Conservation (phyloP, 2,888 invertebrate species). For the Cephus runcator region DNA sequence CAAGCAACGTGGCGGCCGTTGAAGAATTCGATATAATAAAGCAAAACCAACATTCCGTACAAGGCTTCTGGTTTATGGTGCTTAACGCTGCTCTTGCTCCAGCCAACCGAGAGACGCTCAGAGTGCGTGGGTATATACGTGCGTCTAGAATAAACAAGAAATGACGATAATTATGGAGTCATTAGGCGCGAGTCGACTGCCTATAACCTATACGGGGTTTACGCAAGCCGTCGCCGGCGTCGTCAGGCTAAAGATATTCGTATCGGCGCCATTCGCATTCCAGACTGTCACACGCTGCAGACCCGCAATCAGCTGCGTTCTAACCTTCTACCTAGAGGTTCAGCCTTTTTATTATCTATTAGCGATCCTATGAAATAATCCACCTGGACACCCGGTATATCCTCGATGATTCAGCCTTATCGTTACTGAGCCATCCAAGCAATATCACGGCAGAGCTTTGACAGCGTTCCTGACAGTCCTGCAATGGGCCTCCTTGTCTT, state of each 20-base stretch:
- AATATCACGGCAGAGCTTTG: neutral
- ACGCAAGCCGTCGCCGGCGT: neutral
- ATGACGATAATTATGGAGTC: slow-evolving; percentile 32
- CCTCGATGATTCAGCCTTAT: neutral
- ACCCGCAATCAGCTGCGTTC: neutral
- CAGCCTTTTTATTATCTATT: neutral
- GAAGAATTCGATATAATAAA: neutral
- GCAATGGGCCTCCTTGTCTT: neutral
- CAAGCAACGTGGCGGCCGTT: neutral
- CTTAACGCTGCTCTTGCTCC: neutral
- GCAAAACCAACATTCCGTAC: neutral
- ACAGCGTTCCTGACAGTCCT: neutral
- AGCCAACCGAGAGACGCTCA: neutral
- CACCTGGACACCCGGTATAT: neutral
- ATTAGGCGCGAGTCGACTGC: slow-evolving; percentile 22
- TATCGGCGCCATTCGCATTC: neutral
- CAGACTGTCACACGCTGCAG: neutral
- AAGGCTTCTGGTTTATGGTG: neutral
- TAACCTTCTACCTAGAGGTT: neutral
- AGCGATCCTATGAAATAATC: neutral
- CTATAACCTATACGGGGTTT: neutral
- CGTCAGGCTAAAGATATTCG: neutral
- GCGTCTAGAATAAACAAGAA: slow-evolving; percentile 24
- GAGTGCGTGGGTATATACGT: neutral
- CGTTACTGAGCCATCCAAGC: neutral